These are phyloP conservation scores for Elymnias hypermnestra DNA, from an alignment of 1,140 invertebrate genomes.

Conservation along the genomic window DNA sequence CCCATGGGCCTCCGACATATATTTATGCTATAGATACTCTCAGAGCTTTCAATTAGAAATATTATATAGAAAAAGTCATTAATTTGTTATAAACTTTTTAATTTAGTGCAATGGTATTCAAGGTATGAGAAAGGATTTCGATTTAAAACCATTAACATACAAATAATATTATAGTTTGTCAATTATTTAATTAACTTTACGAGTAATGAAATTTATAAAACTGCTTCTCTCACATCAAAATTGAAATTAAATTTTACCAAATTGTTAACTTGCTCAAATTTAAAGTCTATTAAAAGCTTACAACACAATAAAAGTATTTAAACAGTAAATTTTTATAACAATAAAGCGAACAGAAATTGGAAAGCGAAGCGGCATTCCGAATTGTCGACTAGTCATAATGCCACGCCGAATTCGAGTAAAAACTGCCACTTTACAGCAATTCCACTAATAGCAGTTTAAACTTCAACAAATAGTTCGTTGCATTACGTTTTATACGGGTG, in stretches of 20 bases:
- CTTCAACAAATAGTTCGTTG: slow-evolving; percentile 27
- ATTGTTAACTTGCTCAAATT: not conserved
- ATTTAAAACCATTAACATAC: too few relatives aligned
- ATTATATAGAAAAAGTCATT: too few relatives aligned
- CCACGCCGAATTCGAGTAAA: slow-evolving; percentile 14
- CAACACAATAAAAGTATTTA: not conserved
- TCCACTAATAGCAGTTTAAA: slow-evolving; percentile 30
- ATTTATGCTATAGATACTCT: too few relatives aligned
- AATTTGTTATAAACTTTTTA: too few relatives aligned
- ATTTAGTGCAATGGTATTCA: too few relatives aligned
- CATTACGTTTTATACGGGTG: slow-evolving; percentile 18
- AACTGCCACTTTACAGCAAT: slow-evolving; percentile 23
- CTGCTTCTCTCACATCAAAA: too few relatives aligned
- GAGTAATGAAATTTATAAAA: too few relatives aligned
- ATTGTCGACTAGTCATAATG: slow-evolving; percentile 17
- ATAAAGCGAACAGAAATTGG: slow-evolving; percentile 10
- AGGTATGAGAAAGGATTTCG: too few relatives aligned
- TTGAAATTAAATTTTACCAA: not conserved
- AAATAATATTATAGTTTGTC: too few relatives aligned
- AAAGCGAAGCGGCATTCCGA: slow-evolving; percentile 10
- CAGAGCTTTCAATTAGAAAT: too few relatives aligned
- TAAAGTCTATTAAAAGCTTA: not conserved
- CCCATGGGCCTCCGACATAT: too few relatives aligned
- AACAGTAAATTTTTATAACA: slow-evolving; percentile 7
- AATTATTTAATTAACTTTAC: too few relatives aligned